Evolutionary conservation across 2,888 invertebrate species (phyloP), one percentile per base, ranked within the genome.

Genomic region (Agriopis marginaria): DNA sequence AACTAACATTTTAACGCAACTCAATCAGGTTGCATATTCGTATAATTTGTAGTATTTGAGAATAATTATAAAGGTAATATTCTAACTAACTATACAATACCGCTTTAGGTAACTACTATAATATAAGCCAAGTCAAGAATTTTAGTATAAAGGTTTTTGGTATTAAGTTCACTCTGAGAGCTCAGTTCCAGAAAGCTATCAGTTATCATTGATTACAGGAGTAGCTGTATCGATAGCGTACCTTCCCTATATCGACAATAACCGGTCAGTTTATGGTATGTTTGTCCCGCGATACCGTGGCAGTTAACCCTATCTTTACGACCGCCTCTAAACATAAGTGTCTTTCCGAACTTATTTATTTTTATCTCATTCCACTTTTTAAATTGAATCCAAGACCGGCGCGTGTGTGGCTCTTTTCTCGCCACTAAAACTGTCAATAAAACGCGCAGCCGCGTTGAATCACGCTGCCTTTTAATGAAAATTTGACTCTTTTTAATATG

Each of bases 291-390:
- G 90, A 89, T 90, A 91, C 90, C 83, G 86, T 89, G 88, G 89
- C 93, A 92, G 93, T 94, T 93, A 92, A 92, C 93, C 93, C 93
- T 93, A 93, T 94, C 93, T 94, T 93, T 94, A 94, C 89, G 93
- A 89, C 82, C 89, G 87, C 81, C 93, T 92, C 93, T 92, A 93
- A 93, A 93, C 94, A 92, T 93, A 92, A 93, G 93, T 92, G 94
- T 94, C 93, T 92, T 87, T 89, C 88, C 84, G 84, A 90, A 90
- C 91, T 93, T 93, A 93, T 93, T 93, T 94, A 93, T 94, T 92
- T 92, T 93, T 92, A 91, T 93, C 92, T 92, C 92, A 92, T 93
- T 93, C 89, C 89, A 89, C 88, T 91, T 92, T 93, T 94, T 92
- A 93, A 94, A 93, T 93, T 93, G 93, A 93, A 92, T 91, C 89